Base-by-base conservation (phyloP, 1,140 invertebrate genomes). In the Zophobas morio region DNA sequence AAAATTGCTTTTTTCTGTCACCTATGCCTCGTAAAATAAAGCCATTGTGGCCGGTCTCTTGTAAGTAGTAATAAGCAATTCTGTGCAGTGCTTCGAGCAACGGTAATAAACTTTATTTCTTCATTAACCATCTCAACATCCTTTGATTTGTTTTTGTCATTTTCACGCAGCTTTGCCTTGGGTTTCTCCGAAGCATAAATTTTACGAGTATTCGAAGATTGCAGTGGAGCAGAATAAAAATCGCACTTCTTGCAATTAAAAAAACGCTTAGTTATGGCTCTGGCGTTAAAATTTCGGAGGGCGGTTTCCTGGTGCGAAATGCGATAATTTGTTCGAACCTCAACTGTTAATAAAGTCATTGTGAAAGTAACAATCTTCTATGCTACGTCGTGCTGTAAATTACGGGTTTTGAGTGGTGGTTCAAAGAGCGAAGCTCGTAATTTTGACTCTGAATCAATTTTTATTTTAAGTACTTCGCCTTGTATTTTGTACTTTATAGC, bases 41-140 rank as follows among this genome's bases (percentile, higher is more conserved):
- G 57, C 57, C 49, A 74, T 71, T 78, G 73, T 78, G 60, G 60
- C 76, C 72, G 70, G 70, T 57, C 70, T 73, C 56, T 77, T 63
- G 71, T 78, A 78, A 78, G 76, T 73, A 71, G 70, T 78, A 78
- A 78, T 78, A 78, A 78, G 70, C 71, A 78, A 77, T 78, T 78
- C 71, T 56, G 76, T 35, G 70, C 53, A 66, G 57, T 71, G 76
- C 70, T 51, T 73, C 60, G 70, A 73, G 71, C 71, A 40, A 53
- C 70, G 76, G 76, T 57, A 78, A 78, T 78, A 78, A 78, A 78
- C 70, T 77, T 77, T 78, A 78, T 78, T 78, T 78, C 76, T 78
- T 78, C 76, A 78, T 78, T 78, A 78, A 74, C 76, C 70, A 51
- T 46, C 56, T 49, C 70, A 60, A 70, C 70, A 66, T 53, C 71